A percentile compares a stretch with the other conserved stretches of the same genome.
These are phyloP conservation scores for Peromyscus aztecus DNA, from an alignment of 2,797 vertebrate genomes.

Conservation along the genomic window DNA sequence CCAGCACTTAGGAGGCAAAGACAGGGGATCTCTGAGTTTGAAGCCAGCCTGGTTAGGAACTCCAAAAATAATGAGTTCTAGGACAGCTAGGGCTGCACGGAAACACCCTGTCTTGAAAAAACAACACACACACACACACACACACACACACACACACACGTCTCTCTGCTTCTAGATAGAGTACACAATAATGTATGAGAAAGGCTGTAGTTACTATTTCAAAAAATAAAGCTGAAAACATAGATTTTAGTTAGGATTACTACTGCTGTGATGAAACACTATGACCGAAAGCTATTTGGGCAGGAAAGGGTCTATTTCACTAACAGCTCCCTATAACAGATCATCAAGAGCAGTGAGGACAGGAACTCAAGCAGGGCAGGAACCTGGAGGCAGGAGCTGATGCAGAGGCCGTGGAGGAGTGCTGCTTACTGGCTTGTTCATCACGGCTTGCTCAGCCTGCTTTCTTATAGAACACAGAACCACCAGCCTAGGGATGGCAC, in stretches of 20 bases:
- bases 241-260: neutral
- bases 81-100: neutral
- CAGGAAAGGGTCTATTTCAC: neutral
- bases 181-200: neutral
- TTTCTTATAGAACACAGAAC: neutral
- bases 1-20: neutral
- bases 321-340: neutral
- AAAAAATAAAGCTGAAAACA: slow-evolving; percentile 49
- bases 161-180: slow-evolving; percentile 21
- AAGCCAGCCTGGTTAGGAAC: no score
- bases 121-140: neutral
- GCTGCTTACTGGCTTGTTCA: neutral
- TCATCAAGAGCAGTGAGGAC: neutral
- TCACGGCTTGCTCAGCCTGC: neutral
- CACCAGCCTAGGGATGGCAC: neutral
- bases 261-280: neutral
- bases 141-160: no score
- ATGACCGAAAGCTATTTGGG: neutral
- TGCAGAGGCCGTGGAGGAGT: neutral
- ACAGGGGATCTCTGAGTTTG: neutral
- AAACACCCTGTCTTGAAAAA: neutral
- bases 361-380: neutral
- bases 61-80: neutral
- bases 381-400: neutral
- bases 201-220: slow-evolving; percentile 28